phyloP scores from a whole-genome alignment of 2,113 vertebrate genomes.

The Marcusenius ussheri region DNA sequence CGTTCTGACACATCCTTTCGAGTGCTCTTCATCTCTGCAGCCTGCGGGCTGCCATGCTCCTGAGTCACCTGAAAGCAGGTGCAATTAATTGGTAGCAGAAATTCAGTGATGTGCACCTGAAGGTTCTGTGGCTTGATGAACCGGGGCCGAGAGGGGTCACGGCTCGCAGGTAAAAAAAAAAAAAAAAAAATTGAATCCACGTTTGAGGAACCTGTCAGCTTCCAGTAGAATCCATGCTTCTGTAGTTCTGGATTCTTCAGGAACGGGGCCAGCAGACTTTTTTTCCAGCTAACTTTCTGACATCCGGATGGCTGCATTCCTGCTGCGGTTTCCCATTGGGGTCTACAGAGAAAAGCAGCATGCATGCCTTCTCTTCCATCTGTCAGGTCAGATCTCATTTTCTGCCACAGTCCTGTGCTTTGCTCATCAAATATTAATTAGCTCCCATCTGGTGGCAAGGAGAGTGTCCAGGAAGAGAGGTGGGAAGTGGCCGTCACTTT shows the following conservation, averaged over 20 bases:
- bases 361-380: neutral
- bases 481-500: neutral
- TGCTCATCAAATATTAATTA: slow-evolving; percentile 9
- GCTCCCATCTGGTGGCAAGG: neutral
- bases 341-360: neutral
- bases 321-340: neutral
- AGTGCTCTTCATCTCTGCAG: neutral
- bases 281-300: neutral
- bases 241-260: neutral
- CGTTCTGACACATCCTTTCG: neutral
- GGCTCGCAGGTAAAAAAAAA: neutral
- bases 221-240: neutral
- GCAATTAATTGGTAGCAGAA: neutral
- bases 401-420: neutral
- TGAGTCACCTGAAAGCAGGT: neutral
- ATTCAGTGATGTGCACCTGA: neutral
- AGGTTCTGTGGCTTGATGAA: neutral
- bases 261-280: neutral
- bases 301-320: neutral
- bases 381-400: slow-evolving; percentile 5
- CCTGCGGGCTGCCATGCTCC: neutral
- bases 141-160: neutral
- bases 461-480: neutral
- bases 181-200: neutral
- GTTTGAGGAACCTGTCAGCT: neutral